Conservation (phyloP, 2,113 vertebrate genomes). For the Emydocephalus ijimae region DNA sequence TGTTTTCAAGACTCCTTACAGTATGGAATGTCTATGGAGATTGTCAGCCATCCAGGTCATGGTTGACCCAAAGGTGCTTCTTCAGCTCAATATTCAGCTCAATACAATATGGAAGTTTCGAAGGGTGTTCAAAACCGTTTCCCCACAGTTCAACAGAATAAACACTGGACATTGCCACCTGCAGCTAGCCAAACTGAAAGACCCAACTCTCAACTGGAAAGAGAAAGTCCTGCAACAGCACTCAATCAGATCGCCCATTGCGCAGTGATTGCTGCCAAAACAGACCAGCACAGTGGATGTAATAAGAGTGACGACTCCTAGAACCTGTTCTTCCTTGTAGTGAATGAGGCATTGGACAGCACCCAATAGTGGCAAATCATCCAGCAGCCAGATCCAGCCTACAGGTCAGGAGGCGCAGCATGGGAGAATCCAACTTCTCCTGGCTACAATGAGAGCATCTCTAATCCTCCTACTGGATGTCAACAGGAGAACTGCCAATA, state of each 20-base stretch:
- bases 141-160: background rate
- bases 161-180: background rate
- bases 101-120: no score
- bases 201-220: background rate
- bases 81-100: no score
- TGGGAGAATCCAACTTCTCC: background rate
- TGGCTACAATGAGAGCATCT: background rate
- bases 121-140: background rate
- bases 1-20: background rate
- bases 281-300: background rate
- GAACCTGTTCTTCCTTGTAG: background rate
- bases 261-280: background rate
- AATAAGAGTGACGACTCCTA: background rate
- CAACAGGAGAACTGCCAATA: background rate
- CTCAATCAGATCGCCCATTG: background rate
- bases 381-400: background rate
- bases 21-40: no score
- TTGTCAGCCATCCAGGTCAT: no score
- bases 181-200: background rate
- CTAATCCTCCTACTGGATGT: background rate
- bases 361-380: background rate
- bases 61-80: no score
- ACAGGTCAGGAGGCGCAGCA: background rate
- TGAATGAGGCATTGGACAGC: background rate
- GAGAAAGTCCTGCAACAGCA: background rate